Evolutionary conservation across 2,888 invertebrate species (phyloP), one percentile per base, ranked within the genome.

Genomic region (Amphimallon solstitiale): DNA sequence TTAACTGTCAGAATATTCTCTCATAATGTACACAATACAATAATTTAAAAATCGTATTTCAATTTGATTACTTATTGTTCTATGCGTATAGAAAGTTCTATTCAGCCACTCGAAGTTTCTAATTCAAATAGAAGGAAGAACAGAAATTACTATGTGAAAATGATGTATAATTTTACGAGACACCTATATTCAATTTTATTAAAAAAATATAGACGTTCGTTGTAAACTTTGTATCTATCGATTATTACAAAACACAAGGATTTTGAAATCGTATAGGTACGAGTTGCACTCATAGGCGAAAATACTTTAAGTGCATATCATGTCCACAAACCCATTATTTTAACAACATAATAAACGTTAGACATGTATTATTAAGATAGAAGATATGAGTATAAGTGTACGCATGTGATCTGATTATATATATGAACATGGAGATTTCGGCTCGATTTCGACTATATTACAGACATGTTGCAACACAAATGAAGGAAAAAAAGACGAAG

Each of bases 301-400:
- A 43, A 19, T 14, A 19, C 34, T 43, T 43, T 59, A 12, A 59
- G 45, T 59, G 29, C 56, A 59, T 43, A 29, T 29, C 34, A 43
- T 29, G 40, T 59, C 29, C 56, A 59, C 38, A 59, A 43, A 29
- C 43, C 56, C 21, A 59, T 48, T 62, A 62, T 62, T 62, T 62
- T 34, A 49, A 49, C 49, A 49, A 51, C n/a, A 38, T 43, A 29
- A 29, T 29, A 35, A 62, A 51, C 49, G 45, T 49, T 49, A 40
- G 62, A 40, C 51, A 38, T 62, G 62, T 43, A 51, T 62, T 62
- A 62, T 62, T 62, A 62, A 62, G 62, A 62, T 62, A 19, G 29
- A 29, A 62, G 62, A 62, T 62, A 51, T 9, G 46, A 12, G 29
- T 14, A 19, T 40, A 23, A 9, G 19, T 49, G 21, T 38, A 23